phyloP scores from a whole-genome alignment of 2,888 invertebrate species.

The Pyrrhia umbra region DNA sequence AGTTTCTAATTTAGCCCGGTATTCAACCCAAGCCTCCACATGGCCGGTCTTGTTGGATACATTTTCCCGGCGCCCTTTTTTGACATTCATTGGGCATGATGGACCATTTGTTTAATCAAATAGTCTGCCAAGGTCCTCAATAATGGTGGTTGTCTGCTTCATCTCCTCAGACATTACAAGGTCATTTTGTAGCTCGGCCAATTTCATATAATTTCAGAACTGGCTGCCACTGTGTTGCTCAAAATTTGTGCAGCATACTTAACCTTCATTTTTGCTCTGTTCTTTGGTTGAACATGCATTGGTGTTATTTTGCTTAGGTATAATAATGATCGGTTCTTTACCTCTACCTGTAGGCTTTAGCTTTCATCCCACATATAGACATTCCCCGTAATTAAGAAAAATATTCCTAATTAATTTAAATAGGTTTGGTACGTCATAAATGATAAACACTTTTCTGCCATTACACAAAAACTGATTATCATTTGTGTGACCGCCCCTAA shows the following conservation, averaged over 20 bases:
- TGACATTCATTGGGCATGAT: slow-evolving; percentile 42
- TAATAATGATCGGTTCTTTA: slow-evolving; percentile 28
- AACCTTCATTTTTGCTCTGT: slow-evolving; percentile 48
- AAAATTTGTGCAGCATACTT: slow-evolving; percentile 54
- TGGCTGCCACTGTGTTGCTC: slow-evolving; percentile 50
- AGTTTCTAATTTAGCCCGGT: slow-evolving; percentile 5
- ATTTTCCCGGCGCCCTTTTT: slow-evolving; percentile 32
- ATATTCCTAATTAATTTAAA: slow-evolving; percentile 41
- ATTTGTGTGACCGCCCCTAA: no score
- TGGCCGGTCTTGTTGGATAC: slow-evolving; percentile 14
- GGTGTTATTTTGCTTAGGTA: slow-evolving; percentile 41
- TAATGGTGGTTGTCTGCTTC: slow-evolving; percentile 12
- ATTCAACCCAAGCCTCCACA: slow-evolving; percentile 13
- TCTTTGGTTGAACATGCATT: slow-evolving; percentile 31
- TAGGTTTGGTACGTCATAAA: slow-evolving; percentile 39
- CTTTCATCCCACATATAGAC: slow-evolving; percentile 18
- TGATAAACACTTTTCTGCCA: slow-evolving; percentile 11
- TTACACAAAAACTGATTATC: not conserved
- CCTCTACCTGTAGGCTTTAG: slow-evolving; percentile 40
- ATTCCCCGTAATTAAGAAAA: slow-evolving; percentile 28
- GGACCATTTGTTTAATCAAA: slow-evolving; percentile 58
- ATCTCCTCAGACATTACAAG: not conserved
- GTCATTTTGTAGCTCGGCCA: slow-evolving; percentile 12
- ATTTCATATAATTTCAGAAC: slow-evolving; percentile 41
- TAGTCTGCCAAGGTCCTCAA: slow-evolving; percentile 34